Evolutionary conservation across 2,113 vertebrate genomes (phyloP).

Genomic region (Colossoma macropomum): DNA sequence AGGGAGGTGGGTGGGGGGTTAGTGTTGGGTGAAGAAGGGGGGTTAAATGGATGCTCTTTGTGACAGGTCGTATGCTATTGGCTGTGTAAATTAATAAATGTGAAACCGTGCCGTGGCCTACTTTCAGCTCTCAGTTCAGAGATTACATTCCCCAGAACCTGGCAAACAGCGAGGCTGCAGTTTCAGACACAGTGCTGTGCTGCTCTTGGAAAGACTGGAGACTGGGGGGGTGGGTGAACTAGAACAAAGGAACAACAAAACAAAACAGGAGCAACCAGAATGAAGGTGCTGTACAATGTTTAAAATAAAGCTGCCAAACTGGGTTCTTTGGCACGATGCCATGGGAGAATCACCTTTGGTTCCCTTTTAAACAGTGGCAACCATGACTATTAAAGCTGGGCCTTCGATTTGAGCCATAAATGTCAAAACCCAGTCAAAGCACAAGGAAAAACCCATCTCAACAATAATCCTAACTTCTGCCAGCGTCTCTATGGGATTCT

Average conservation of each 20-base stretch:
- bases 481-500: too few relatives aligned
- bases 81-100: slow-evolving; percentile 45
- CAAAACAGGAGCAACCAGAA: not conserved
- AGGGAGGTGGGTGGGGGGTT: not conserved
- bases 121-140: slow-evolving; percentile 23
- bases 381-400: too few relatives aligned
- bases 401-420: too few relatives aligned
- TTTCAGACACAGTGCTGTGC: not conserved
- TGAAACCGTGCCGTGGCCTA: slow-evolving; percentile 47
- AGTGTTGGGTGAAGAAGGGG: not conserved
- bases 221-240: not conserved
- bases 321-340: too few relatives aligned
- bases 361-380: too few relatives aligned
- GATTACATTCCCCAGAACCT: slow-evolving; percentile 38
- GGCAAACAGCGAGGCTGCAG: not conserved
- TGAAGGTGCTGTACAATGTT: not conserved
- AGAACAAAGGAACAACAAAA: not conserved
- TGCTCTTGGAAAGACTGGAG: not conserved
- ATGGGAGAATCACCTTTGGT: too few relatives aligned
- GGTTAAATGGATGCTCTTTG: slow-evolving; percentile 47
- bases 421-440: too few relatives aligned
- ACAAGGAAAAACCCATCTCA: too few relatives aligned
- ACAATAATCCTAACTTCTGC: too few relatives aligned
- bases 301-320: too few relatives aligned
- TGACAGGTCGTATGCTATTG: slow-evolving; percentile 42